These are phyloP conservation scores for Platyura marginata DNA, from an alignment of 1,140 invertebrate genomes.

Conservation along the genomic window DNA sequence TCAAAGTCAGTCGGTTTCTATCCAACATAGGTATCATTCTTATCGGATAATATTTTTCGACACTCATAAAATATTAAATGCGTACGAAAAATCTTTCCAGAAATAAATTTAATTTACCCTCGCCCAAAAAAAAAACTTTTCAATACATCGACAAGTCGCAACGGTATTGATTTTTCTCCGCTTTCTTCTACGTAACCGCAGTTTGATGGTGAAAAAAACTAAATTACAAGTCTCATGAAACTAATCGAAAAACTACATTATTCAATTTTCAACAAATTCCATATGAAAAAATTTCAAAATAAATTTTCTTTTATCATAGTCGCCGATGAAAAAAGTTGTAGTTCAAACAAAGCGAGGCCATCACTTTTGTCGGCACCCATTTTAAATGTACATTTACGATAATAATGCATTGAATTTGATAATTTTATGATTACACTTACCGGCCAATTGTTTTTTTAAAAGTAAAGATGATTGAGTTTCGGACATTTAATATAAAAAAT, in stretches of 20 bases:
- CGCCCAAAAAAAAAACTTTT: background rate
- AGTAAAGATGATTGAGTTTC: conserved; percentile 86
- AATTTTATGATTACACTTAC: conserved; percentile 31
- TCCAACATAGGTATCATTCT: no score
- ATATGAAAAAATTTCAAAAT: no score
- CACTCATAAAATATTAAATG: no score
- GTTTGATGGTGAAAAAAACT: no score
- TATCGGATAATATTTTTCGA: no score
- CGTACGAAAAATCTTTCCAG: no score
- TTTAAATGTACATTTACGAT: background rate
- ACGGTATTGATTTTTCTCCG: background rate
- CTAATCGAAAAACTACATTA: no score
- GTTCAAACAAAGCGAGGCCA: background rate
- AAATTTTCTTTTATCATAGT: no score
- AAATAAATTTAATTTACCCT: background rate
- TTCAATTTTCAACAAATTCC: no score
- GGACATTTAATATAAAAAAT: conserved; percentile 42
- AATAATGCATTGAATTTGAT: background rate
- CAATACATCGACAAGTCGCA: conserved; percentile 1
- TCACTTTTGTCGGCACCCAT: background rate
- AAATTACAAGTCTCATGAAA: no score
- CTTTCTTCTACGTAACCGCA: no score
- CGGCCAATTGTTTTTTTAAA: conserved; percentile 88
- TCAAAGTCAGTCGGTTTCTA: no score
- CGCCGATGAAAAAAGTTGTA: background rate